Conservation (phyloP, 1,140 invertebrate genomes). For the Thaumetopoea pityocampa region DNA sequence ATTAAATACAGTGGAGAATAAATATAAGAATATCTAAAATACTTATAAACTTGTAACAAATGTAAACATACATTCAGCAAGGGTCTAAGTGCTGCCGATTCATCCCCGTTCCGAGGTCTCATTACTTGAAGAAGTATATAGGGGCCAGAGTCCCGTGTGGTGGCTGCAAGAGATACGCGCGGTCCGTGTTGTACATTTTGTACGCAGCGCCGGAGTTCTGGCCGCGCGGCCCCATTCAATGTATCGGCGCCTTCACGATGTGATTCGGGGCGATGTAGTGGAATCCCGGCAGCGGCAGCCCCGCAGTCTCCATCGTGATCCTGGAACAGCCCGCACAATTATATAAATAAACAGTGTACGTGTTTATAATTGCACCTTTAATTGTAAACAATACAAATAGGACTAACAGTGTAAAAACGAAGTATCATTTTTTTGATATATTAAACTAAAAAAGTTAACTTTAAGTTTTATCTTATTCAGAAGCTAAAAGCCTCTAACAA, state of each 20-base stretch:
- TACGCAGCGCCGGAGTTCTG: slow-evolving; percentile 39
- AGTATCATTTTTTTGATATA: too few relatives aligned
- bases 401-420: too few relatives aligned
- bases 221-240: slow-evolving; percentile 79
- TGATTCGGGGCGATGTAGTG: slow-evolving; percentile 94
- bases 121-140: slow-evolving; percentile 60
- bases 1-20: slow-evolving; percentile 69
- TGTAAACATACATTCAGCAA: slow-evolving; percentile 72
- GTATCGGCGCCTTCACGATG: slow-evolving; percentile 93
- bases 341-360: neutral
- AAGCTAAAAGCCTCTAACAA: too few relatives aligned
- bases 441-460: too few relatives aligned
- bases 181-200: slow-evolving; percentile 35
- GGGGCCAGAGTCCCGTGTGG: slow-evolving; percentile 53
- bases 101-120: slow-evolving; percentile 33
- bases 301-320: slow-evolving; percentile 95
- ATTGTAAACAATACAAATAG: too few relatives aligned
- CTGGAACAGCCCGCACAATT: slow-evolving; percentile 72
- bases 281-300: slow-evolving; percentile 91
- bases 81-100: slow-evolving; percentile 46
- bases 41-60: slow-evolving; percentile 76
- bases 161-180: slow-evolving; percentile 35
- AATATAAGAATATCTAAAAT: slow-evolving; percentile 78
- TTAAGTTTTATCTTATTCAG: too few relatives aligned
- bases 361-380: slow-evolving; percentile 47